These are phyloP conservation scores for Hydroisotoma schaefferi DNA, from an alignment of 2,888 invertebrate genomes.

Conservation along the genomic window DNA sequence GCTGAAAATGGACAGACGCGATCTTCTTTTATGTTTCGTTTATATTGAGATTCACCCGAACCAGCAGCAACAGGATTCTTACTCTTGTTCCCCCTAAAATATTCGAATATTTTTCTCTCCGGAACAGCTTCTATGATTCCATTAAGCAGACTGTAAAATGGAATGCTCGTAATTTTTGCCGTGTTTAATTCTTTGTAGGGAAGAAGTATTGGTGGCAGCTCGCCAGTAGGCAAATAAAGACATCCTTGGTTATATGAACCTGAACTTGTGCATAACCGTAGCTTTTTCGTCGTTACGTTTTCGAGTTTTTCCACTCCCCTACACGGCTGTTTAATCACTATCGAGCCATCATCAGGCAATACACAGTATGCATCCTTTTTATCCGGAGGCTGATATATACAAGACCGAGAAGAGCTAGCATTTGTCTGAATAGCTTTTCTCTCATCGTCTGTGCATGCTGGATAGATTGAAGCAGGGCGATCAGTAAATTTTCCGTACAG, in stretches of 20 bases:
- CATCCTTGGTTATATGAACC: neutral
- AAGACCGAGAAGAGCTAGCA: neutral
- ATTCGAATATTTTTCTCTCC: neutral
- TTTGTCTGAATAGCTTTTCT: too few species aligned
- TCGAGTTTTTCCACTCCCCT: too few species aligned
- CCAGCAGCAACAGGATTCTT: neutral
- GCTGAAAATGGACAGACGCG: slow-evolving; percentile 38
- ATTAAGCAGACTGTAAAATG: slow-evolving; percentile 19
- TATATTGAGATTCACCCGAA: neutral
- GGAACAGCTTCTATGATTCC: slow-evolving; percentile 23
- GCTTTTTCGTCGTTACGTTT: neutral
- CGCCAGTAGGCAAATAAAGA: neutral
- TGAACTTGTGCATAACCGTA: neutral
- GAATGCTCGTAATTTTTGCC: slow-evolving; percentile 4
- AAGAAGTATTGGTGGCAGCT: neutral
- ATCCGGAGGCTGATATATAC: neutral
- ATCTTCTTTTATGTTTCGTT: too few species aligned
- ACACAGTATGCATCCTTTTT: too few species aligned
- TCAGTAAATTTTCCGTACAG: slow-evolving; percentile 27
- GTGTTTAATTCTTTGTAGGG: neutral
- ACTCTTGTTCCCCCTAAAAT: too few species aligned
- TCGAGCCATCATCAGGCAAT: neutral
- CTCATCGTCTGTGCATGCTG: neutral
- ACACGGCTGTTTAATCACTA: neutral
- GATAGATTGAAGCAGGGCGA: neutral